Evolutionary conservation across 2,797 vertebrate species (phyloP).

Genomic region (Brachymystax lenok): DNA sequence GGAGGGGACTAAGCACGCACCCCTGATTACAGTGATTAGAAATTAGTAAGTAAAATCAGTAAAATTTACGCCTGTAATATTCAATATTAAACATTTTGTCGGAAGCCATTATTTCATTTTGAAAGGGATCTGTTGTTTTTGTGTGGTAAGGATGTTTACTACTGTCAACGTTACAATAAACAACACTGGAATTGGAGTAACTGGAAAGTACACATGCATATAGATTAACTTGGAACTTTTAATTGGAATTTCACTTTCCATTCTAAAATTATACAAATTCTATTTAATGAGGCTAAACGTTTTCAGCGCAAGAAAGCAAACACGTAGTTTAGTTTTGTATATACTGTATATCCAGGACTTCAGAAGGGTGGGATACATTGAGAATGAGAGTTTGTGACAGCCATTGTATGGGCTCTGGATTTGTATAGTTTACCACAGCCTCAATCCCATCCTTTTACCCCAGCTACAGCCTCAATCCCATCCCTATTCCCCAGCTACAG

Average conservation of each 20-base stretch:
- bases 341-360: slow-evolving; percentile 44
- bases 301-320: slow-evolving; percentile 63
- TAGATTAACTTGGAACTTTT: slow-evolving; percentile 69
- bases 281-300: slow-evolving; percentile 67
- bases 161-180: slow-evolving; percentile 72
- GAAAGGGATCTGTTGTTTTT: slow-evolving; percentile 55
- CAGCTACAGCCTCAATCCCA: neutral
- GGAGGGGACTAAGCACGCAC: too few species aligned
- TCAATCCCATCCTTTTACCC: neutral
- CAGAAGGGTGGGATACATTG: slow-evolving; percentile 58
- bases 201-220: slow-evolving; percentile 66
- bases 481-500: too few species aligned
- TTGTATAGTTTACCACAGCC: slow-evolving; percentile 41
- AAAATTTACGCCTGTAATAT: slow-evolving; percentile 45
- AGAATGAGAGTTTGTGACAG: slow-evolving; percentile 59
- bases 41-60: slow-evolving; percentile 67
- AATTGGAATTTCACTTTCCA: slow-evolving; percentile 60
- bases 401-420: slow-evolving; percentile 49
- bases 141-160: slow-evolving; percentile 61
- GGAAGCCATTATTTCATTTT: slow-evolving; percentile 39
- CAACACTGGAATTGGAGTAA: slow-evolving; percentile 71
- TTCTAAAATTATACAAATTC: slow-evolving; percentile 71
- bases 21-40: slow-evolving; percentile 54
- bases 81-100: slow-evolving; percentile 33
- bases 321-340: slow-evolving; percentile 63